These are phyloP conservation scores for Lymantria monacha DNA, from an alignment of 2,888 invertebrate genomes.

Conservation along the genomic window DNA sequence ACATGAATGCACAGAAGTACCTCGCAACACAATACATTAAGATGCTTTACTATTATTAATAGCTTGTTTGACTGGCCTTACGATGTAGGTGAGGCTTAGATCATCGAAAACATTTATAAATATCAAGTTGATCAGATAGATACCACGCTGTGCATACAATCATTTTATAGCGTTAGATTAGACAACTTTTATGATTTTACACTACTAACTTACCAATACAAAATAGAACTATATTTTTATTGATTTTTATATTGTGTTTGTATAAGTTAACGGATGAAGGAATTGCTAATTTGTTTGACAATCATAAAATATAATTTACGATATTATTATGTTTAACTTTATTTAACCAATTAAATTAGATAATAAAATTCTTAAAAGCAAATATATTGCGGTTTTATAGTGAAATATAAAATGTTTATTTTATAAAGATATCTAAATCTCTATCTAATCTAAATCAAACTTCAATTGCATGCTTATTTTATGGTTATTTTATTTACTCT, in stretches of 20 bases:
- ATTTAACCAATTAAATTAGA: constrained; percentile 11
- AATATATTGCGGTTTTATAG: constrained; percentile 20
- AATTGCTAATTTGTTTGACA: constrained; percentile 4
- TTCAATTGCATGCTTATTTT: constrained; percentile 19
- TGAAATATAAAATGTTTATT: constrained; percentile 7
- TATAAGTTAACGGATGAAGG: too few relatives aligned
- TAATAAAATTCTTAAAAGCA: constrained; percentile 1
- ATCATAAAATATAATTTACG: constrained; percentile 16
- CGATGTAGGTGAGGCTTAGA: constrained; percentile 35
- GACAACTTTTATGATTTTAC: constrained; percentile 56
- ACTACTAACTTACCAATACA: too few relatives aligned
- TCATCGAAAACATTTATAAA: constrained; percentile 58
- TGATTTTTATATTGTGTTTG: too few relatives aligned
- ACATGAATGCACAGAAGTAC: constrained; percentile 20
- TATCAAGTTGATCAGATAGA: constrained; percentile 56
- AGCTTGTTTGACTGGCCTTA: constrained; percentile 20
- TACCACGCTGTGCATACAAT: constrained; percentile 67
- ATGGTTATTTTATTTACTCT: constrained; percentile 26
- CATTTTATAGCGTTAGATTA: constrained; percentile 66
- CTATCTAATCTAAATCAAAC: too few relatives aligned
- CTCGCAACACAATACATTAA: constrained; percentile 12
- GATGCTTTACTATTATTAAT: constrained; percentile 22
- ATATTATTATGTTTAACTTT: constrained; percentile 13
- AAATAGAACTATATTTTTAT: too few relatives aligned
- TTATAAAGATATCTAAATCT: constrained; percentile 11